Conservation (phyloP, 2,797 vertebrate genomes). For the Pelochelys cantorii region DNA sequence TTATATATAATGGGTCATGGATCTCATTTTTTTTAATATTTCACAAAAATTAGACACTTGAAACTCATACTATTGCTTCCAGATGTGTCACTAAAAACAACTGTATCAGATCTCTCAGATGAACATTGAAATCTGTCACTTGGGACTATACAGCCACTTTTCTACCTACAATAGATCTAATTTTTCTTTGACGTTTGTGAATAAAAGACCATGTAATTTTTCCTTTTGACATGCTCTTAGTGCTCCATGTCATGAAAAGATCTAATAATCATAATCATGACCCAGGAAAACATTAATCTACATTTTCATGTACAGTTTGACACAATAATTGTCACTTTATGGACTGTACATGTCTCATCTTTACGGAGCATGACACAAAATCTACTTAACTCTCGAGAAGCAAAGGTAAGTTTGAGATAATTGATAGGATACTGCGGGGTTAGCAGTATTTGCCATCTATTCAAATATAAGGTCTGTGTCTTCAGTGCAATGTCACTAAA, state of each 20-base stretch:
- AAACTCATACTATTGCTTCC: background rate
- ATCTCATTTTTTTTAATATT: background rate
- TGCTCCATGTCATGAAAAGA: background rate
- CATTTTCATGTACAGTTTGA: background rate
- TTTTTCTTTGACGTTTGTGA: background rate
- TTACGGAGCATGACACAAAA: background rate
- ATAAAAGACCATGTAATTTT: background rate
- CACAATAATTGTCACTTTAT: background rate
- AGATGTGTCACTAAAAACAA: background rate
- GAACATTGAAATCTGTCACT: background rate
- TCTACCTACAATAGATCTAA: background rate
- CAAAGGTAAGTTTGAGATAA: background rate
- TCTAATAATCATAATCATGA: background rate
- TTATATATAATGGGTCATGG: background rate
- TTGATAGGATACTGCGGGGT: background rate
- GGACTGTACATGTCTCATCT: background rate
- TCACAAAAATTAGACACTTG: background rate
- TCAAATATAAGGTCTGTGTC: background rate
- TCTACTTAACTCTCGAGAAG: background rate
- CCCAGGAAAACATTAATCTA: background rate
- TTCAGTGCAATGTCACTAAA: background rate
- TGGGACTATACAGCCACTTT: background rate
- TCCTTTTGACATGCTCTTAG: background rate
- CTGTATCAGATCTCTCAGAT: background rate
- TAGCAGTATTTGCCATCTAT: background rate